Conservation (phyloP, 2,113 vertebrate species). For the Himantopus leucocephalus region DNA sequence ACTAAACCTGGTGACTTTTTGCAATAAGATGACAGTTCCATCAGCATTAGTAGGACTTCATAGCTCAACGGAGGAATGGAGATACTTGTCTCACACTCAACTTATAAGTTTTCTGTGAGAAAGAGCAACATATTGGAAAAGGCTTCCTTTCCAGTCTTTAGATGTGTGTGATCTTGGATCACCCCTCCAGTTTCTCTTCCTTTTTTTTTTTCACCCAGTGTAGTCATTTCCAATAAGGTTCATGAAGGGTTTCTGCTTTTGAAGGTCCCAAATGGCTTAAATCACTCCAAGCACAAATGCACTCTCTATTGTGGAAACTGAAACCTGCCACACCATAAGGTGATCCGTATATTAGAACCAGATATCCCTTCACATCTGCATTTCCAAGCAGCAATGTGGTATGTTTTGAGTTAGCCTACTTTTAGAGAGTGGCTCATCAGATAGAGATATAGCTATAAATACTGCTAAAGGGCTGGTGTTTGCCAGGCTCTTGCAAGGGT, state of each 20-base stretch:
- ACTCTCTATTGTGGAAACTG: slow-evolving; percentile 70
- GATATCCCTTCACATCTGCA: slow-evolving; percentile 58
- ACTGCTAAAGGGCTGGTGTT: neutral
- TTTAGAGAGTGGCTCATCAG: slow-evolving; percentile 55
- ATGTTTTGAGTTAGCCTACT: slow-evolving; percentile 62
- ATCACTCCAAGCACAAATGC: slow-evolving; percentile 64
- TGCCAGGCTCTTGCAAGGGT: neutral
- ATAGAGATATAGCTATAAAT: slow-evolving; percentile 47
- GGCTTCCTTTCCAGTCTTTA: slow-evolving; percentile 6
- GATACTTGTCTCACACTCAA: neutral
- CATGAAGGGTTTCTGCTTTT: slow-evolving; percentile 59
- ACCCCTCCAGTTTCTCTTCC: slow-evolving; percentile 19
- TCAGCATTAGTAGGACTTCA: neutral
- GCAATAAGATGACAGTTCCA: neutral
- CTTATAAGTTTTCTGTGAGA: neutral
- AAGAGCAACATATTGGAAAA: slow-evolving; percentile 31
- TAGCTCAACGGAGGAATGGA: neutral
- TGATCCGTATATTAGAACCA: slow-evolving; percentile 69
- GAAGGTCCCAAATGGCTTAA: slow-evolving; percentile 70
- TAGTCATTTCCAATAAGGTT: slow-evolving; percentile 70
- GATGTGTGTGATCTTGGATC: slow-evolving; percentile 57
- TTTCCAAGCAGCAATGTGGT: slow-evolving; percentile 15
- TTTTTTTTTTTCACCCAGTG: slow-evolving; percentile 21
- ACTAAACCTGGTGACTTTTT: neutral
- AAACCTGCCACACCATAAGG: slow-evolving; percentile 69